These are phyloP conservation scores for Stegophylla sp. DNA, from an alignment of 2,888 invertebrate species.

Conservation along the genomic window DNA sequence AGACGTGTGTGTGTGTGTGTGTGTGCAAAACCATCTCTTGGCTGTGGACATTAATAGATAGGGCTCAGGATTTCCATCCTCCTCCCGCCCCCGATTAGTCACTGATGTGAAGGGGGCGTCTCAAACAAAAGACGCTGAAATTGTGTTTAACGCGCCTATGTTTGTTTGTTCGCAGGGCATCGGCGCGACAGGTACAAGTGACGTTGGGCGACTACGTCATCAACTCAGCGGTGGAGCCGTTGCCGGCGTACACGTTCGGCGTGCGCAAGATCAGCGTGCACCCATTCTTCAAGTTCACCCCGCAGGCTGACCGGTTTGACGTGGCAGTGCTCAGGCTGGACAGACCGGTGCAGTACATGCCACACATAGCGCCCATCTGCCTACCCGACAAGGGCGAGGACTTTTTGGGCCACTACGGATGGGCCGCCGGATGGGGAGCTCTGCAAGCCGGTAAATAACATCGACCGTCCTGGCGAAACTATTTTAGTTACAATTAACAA, in stretches of 20 bases:
- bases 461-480: background rate
- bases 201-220: constrained; percentile 92
- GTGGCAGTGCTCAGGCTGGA: constrained; percentile 88
- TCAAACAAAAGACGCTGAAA: too few species aligned
- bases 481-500: too few species aligned
- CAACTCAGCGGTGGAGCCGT: constrained; percentile 88
- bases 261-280: constrained; percentile 90
- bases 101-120: too few species aligned
- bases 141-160: too few species aligned
- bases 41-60: too few species aligned
- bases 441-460: constrained; percentile 69
- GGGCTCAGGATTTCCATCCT: too few species aligned
- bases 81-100: too few species aligned
- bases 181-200: constrained; percentile 88
- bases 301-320: constrained; percentile 78
- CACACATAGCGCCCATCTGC: constrained; percentile 90
- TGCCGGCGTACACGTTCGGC: constrained; percentile 90
- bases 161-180: constrained; percentile 87
- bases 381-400: constrained; percentile 88
- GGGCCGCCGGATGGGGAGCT: constrained; percentile 94
- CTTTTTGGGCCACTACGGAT: constrained; percentile 88
- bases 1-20: too few species aligned
- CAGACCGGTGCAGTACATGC: constrained; percentile 87
- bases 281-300: constrained; percentile 91
- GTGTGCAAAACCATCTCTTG: too few species aligned